phyloP scores from a whole-genome alignment of 2,888 invertebrate genomes.

The Drosophila pseudotalamancana region DNA sequence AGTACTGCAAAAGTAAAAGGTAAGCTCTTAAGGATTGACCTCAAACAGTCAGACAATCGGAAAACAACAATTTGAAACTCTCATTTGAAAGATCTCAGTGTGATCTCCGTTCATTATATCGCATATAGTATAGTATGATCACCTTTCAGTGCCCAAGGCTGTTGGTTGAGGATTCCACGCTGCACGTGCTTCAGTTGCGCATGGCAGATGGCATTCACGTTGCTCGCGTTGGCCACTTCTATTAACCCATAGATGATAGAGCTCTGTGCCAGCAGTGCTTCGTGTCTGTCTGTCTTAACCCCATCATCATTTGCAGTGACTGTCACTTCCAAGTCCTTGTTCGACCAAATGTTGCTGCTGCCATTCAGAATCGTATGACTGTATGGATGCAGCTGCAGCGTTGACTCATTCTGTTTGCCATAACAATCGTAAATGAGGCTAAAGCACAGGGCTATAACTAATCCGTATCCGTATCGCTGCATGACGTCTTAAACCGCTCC shows the following conservation, averaged over 20 bases:
- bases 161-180: constrained; percentile 83
- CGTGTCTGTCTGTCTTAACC: constrained; percentile 24
- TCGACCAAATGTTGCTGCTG: constrained; percentile 30
- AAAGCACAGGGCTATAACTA: constrained; percentile 11
- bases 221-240: constrained; percentile 76
- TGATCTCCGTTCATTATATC: too few species aligned
- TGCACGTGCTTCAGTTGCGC: constrained; percentile 83
- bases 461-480: constrained; percentile 32
- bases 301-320: not conserved
- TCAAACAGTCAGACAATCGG: not conserved
- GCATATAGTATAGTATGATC: too few species aligned
- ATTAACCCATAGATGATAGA: constrained; percentile 83
- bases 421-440: not conserved
- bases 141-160: constrained; percentile 86
- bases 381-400: constrained; percentile 22
- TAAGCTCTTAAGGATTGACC: not conserved
- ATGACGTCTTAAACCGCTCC: constrained; percentile 22
- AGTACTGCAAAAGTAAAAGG: constrained; percentile 83
- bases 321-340: constrained; percentile 17
- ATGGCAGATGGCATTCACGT: constrained; percentile 81
- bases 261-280: constrained; percentile 60
- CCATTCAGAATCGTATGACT: constrained; percentile 21
- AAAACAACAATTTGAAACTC: too few species aligned
- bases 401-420: constrained; percentile 31
- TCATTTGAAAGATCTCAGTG: too few species aligned